Percentiles rank a stretch among this genome's conserved stretches.
phyloP scores from a whole-genome alignment of 2,888 invertebrate genomes.

The Apamea crenata region DNA sequence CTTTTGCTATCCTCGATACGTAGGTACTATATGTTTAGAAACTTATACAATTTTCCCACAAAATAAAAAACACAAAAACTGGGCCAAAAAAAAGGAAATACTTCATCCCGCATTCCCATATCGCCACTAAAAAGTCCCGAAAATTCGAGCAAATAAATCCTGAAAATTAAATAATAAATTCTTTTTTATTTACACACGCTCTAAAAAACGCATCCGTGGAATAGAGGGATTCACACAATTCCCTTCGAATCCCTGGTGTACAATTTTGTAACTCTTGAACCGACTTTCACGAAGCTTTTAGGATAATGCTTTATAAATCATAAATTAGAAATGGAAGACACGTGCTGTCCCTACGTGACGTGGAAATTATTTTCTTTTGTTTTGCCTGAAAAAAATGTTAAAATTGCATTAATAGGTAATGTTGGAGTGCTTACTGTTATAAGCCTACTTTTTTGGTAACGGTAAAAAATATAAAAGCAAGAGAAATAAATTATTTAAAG shows the following conservation, averaged over 20 bases:
- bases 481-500: conserved; percentile 19
- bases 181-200: conserved; percentile 60
- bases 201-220: conserved; percentile 63
- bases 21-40: background rate
- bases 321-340: conserved; percentile 82
- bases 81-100: background rate
- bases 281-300: conserved; percentile 79
- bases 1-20: background rate
- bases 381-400: conserved; percentile 68
- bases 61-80: conserved; percentile 11
- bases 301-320: conserved; percentile 84
- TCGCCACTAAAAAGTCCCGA: conserved; percentile 46
- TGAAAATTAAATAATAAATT: conserved; percentile 66
- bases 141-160: conserved; percentile 57
- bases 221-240: conserved; percentile 70
- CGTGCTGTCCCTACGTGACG: conserved; percentile 76
- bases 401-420: conserved; percentile 71
- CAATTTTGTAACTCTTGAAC: conserved; percentile 75
- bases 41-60: background rate
- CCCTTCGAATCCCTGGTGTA: conserved; percentile 72
- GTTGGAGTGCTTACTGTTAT: conserved; percentile 60
- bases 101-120: conserved; percentile 43
- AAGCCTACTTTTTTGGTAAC: conserved; percentile 32
- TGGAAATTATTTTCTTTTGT: conserved; percentile 69
- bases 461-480: conserved; percentile 20